Percentiles rank a stretch among this genome's conserved stretches.
phyloP scores from a whole-genome alignment of 2,888 invertebrate genomes.

The Rhyacophila evoluta region DNA sequence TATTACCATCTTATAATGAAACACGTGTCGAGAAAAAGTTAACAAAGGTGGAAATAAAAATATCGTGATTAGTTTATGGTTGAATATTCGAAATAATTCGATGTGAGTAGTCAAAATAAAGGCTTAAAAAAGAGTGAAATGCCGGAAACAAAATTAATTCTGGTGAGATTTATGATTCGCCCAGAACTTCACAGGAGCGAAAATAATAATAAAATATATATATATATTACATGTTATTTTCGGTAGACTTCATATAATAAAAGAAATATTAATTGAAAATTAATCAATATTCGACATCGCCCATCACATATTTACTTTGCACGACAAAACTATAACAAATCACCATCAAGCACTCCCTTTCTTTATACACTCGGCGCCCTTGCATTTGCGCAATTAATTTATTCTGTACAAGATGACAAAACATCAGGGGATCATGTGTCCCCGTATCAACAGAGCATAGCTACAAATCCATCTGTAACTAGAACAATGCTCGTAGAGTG shows the following conservation, averaged over 20 bases:
- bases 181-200: background rate
- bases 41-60: too few relatives aligned
- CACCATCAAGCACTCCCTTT: background rate
- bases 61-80: too few relatives aligned
- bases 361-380: background rate
- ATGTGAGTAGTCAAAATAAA: too few relatives aligned
- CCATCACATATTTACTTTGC: slow-evolving; percentile 2
- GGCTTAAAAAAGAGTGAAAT: too few relatives aligned
- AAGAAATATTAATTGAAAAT: background rate
- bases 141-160: too few relatives aligned
- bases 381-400: background rate
- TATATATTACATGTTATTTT: slow-evolving; percentile 6
- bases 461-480: background rate
- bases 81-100: background rate
- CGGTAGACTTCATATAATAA: background rate
- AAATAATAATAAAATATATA: background rate
- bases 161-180: too few relatives aligned
- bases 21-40: background rate
- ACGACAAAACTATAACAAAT: background rate
- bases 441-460: background rate
- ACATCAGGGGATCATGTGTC: background rate
- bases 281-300: background rate
- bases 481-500: background rate
- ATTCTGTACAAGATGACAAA: slow-evolving; percentile 22
- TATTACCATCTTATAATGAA: background rate